phyloP scores from a whole-genome alignment of 2,113 vertebrate genomes.

The Anarrhichthys ocellatus region DNA sequence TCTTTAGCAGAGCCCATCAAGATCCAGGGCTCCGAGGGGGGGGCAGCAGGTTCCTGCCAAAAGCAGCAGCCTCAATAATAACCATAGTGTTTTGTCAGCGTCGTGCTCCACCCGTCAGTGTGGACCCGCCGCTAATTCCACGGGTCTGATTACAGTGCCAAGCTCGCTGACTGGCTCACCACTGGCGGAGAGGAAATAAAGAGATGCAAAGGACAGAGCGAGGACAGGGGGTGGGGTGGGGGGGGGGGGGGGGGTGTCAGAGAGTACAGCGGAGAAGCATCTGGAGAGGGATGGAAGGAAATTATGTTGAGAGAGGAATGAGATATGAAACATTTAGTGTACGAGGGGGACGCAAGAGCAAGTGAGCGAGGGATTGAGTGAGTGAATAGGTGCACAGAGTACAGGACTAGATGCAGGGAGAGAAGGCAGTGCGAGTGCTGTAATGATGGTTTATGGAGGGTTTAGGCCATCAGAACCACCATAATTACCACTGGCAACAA shows the following conservation, averaged over 20 bases:
- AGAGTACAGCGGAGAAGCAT: constrained; percentile 30
- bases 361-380: background rate
- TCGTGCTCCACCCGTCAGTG: constrained; percentile 48
- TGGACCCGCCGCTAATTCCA: constrained; percentile 67
- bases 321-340: constrained; percentile 53
- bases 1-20: constrained; percentile 59
- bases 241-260: constrained; percentile 12
- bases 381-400: constrained; percentile 24
- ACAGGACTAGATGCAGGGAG: constrained; percentile 18
- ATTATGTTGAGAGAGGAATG: constrained; percentile 32
- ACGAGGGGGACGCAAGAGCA: constrained; percentile 6
- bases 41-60: constrained; percentile 52
- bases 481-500: constrained; percentile 58
- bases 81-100: constrained; percentile 64
- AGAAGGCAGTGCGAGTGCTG: constrained; percentile 19
- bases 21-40: constrained; percentile 56
- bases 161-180: constrained; percentile 56
- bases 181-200: constrained; percentile 52
- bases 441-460: constrained; percentile 52
- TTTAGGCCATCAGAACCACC: constrained; percentile 46
- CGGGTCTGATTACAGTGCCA: constrained; percentile 67
- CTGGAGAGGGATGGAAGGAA: constrained; percentile 19
- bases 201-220: constrained; percentile 39
- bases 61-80: constrained; percentile 65
- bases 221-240: constrained; percentile 20